Conservation (phyloP, 2,888 invertebrate genomes). For the Sepioteuthis lessoniana region DNA sequence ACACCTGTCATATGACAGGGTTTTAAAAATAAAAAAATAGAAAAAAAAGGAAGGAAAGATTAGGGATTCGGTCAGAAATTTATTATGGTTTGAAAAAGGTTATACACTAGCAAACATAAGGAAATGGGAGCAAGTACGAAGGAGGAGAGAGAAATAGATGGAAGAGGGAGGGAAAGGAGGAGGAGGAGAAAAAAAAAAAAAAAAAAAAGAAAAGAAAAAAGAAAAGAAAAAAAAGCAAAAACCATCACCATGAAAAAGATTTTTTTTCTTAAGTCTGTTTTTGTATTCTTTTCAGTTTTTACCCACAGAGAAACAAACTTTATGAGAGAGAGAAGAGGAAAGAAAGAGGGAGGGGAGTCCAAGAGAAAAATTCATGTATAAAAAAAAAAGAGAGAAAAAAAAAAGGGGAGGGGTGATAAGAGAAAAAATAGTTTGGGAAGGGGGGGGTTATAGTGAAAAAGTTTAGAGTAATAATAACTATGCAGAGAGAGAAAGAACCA, state of each 20-base stretch:
- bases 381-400: not conserved
- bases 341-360: not conserved
- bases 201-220: too few relatives aligned
- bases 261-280: not conserved
- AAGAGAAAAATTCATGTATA: not conserved
- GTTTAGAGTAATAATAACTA: not conserved
- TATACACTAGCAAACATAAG: not conserved
- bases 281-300: not conserved
- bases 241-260: not conserved
- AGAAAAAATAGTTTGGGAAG: too few relatives aligned
- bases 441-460: not conserved
- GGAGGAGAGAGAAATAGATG: not conserved
- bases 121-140: too few relatives aligned
- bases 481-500: not conserved
- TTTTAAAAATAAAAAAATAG: not conserved
- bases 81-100: not conserved
- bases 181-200: not conserved
- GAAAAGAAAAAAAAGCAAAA: not conserved
- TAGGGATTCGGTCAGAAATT: not conserved
- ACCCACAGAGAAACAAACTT: conserved; percentile 25
- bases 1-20: not conserved
- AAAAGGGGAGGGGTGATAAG: not conserved
- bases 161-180: not conserved
- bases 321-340: not conserved
- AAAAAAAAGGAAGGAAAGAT: not conserved